phyloP scores from a whole-genome alignment of 2,797 vertebrate genomes.

The Phylloscopus collybita region DNA sequence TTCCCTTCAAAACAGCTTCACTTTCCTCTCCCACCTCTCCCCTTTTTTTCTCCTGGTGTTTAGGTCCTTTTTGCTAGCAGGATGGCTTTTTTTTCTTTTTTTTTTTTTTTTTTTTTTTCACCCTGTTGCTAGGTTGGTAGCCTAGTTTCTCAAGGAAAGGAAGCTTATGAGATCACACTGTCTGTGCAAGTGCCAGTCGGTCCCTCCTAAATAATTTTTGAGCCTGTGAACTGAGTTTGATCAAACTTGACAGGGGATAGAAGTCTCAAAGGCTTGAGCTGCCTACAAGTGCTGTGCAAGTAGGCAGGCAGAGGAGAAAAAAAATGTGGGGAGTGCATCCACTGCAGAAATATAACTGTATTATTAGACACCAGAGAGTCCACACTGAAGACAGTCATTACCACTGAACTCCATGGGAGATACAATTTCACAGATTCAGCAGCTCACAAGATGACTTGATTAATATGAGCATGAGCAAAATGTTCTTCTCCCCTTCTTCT shows the following conservation, averaged over 20 bases:
- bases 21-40: constrained; percentile 24
- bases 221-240: constrained; percentile 17
- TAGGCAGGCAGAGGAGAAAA: neutral
- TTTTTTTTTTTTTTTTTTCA: neutral
- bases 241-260: neutral
- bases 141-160: constrained; percentile 42
- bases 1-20: neutral
- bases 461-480: neutral
- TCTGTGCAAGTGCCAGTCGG: constrained; percentile 51
- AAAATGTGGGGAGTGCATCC: neutral
- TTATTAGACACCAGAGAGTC: constrained; percentile 18
- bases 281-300: neutral
- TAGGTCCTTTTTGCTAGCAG: neutral
- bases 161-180: constrained; percentile 38
- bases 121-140: constrained; percentile 34
- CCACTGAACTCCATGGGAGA: neutral
- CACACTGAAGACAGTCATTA: neutral
- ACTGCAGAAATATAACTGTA: neutral
- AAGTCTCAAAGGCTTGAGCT: neutral
- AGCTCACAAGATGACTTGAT: neutral
- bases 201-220: constrained; percentile 39
- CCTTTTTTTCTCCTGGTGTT: neutral
- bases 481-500: constrained; percentile 16
- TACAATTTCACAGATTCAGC: constrained; percentile 9
- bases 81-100: neutral